A percentile compares a stretch with the other conserved stretches of the same genome.
Evolutionary conservation across 2,888 invertebrate species (phyloP).

Genomic region (Brenthis hecate): DNA sequence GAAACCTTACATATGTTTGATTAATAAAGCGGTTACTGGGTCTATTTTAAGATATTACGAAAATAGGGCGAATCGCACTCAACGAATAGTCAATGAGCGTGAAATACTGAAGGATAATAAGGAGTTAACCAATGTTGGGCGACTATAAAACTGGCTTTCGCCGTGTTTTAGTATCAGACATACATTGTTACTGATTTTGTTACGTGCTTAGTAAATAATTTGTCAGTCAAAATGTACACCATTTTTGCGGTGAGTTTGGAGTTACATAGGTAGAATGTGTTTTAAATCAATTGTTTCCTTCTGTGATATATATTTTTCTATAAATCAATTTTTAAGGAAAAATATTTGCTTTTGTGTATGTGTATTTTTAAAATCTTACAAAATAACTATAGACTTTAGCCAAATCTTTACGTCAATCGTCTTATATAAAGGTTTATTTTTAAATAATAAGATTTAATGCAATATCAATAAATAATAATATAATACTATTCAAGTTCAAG

Average conservation of each 20-base stretch:
- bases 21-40: slow-evolving; percentile 23
- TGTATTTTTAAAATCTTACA: no score
- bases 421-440: no score
- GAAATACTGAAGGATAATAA: slow-evolving; percentile 62
- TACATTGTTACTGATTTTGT: slow-evolving; percentile 34
- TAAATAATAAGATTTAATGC: no score
- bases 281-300: no score
- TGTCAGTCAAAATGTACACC: slow-evolving; percentile 59
- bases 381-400: no score
- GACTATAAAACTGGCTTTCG: slow-evolving; percentile 61
- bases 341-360: no score
- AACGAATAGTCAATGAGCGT: slow-evolving; percentile 71
- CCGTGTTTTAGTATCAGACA: slow-evolving; percentile 32
- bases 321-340: no score
- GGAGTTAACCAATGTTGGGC: slow-evolving; percentile 58
- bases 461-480: no score
- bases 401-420: no score
- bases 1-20: slow-evolving; percentile 36
- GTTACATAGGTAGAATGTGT: no score
- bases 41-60: slow-evolving; percentile 52
- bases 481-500: no score
- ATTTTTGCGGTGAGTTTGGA: slow-evolving; percentile 61
- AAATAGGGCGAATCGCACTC: slow-evolving; percentile 51
- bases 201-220: slow-evolving; percentile 26
- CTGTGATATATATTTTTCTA: no score